These are phyloP conservation scores for Microcebus tavaratra DNA, from an alignment of 2,113 vertebrate genomes.

Conservation along the genomic window DNA sequence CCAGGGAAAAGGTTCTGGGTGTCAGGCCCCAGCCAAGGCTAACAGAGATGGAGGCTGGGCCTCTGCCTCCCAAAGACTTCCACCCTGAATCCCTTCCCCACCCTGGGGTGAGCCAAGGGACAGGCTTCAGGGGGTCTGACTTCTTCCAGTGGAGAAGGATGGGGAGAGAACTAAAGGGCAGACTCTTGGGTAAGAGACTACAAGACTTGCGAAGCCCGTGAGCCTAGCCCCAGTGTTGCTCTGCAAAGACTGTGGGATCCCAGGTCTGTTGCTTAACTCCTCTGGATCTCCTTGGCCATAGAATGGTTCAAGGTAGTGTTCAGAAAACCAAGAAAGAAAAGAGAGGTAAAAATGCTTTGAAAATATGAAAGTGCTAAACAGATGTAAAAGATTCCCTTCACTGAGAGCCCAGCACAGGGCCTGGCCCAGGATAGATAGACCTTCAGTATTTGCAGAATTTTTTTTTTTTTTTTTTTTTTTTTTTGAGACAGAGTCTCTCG, in stretches of 20 bases:
- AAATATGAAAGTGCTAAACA: not conserved
- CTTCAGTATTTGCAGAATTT: not conserved
- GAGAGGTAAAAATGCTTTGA: not conserved
- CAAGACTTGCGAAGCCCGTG: not conserved
- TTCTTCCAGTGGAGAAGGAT: not conserved
- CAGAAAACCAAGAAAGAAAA: not conserved
- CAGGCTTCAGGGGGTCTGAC: not conserved
- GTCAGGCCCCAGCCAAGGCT: not conserved
- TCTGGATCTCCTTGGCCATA: not conserved
- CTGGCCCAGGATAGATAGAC: rapidly evolving
- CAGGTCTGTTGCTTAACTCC: not conserved
- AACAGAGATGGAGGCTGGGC: not conserved
- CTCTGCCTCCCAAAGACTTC: not conserved
- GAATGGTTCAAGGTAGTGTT: not conserved
- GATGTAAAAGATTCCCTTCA: not conserved
- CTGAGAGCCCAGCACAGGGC: not conserved
- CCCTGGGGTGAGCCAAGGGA: not conserved
- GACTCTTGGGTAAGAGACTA: not conserved
- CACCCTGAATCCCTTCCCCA: not conserved
- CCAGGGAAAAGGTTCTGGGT: not conserved
- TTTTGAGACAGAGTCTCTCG: no score
- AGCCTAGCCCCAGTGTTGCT: not conserved
- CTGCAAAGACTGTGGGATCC: not conserved
- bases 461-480: no score
- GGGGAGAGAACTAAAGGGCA: not conserved